These are phyloP conservation scores for Platysteira castanea DNA, from an alignment of 2,113 vertebrate genomes.

Conservation along the genomic window DNA sequence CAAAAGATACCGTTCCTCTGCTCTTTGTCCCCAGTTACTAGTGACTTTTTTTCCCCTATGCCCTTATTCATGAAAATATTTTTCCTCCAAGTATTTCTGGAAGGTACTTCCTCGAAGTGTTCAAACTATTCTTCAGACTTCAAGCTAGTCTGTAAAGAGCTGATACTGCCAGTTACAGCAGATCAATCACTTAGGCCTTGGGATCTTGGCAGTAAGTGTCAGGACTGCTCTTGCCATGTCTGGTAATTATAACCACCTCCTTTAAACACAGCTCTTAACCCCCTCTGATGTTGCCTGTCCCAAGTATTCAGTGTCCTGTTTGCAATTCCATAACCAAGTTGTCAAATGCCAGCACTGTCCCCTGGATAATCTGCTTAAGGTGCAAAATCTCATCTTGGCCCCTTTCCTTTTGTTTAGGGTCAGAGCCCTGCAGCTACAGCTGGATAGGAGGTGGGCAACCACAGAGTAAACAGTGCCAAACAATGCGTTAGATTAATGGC, in stretches of 20 bases:
- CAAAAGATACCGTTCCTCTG: neutral
- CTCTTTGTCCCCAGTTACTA: neutral
- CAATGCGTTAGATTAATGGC: neutral
- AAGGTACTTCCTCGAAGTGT: neutral
- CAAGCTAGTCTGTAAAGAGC: neutral
- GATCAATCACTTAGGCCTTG: neutral
- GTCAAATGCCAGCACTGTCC: rapidly evolving
- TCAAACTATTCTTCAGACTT: neutral
- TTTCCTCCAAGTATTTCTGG: neutral
- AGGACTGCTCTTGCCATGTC: neutral
- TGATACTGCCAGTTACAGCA: neutral
- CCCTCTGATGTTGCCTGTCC: neutral
- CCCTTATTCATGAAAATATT: neutral
- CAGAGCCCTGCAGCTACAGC: neutral
- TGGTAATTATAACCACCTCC: neutral
- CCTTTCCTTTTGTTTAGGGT: neutral
- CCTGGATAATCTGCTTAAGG: neutral
- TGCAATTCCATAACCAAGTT: neutral
- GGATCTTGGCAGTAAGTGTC: neutral
- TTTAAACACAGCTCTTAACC: neutral
- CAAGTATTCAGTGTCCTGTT: neutral
- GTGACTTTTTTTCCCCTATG: neutral
- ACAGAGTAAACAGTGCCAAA: neutral
- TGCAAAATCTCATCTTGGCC: neutral
- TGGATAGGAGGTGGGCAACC: neutral